Percentiles rank a stretch among this genome's conserved stretches.
Conservation (phyloP, 2,113 vertebrate species). For the Sminthopsis crassicaudata region DNA sequence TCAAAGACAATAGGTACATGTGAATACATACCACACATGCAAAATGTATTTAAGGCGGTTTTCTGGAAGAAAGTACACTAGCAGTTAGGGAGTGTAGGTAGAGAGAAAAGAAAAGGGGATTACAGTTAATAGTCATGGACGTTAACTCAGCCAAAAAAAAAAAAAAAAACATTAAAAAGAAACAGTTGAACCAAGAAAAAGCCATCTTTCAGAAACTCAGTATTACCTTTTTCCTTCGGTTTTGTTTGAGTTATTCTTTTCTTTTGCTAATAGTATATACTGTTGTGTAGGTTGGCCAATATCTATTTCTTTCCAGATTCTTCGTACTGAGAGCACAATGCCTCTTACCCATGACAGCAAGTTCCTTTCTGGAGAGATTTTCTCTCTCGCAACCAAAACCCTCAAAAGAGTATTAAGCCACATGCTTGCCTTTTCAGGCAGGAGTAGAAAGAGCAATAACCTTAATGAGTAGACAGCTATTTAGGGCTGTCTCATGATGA, state of each 20-base stretch:
- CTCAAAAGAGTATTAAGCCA: neutral
- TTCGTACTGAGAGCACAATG: neutral
- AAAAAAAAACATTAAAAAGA: neutral
- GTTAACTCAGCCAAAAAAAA: neutral
- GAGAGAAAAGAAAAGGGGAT: neutral
- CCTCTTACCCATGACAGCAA: constrained; percentile 23
- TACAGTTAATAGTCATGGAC: neutral
- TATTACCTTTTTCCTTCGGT: neutral
- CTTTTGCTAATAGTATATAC: constrained; percentile 14
- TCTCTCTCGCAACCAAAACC: constrained; percentile 20
- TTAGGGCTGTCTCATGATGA: neutral
- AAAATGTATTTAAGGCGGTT: too few species aligned
- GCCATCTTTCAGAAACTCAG: neutral
- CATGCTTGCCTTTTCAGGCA: neutral
- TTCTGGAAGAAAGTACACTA: neutral
- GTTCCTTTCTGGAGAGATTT: constrained; percentile 39
- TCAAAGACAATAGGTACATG: neutral
- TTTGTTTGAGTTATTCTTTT: constrained; percentile 36
- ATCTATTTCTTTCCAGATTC: neutral
- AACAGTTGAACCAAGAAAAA: neutral
- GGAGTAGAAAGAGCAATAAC: neutral
- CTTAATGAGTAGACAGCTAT: neutral
- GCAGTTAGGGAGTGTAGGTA: neutral
- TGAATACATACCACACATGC: neutral
- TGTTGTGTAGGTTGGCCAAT: neutral